Percentiles rank a stretch among this genome's conserved stretches.
phyloP scores from a whole-genome alignment of 2,888 invertebrate genomes.

The Caenorhabditis angaria region DNA sequence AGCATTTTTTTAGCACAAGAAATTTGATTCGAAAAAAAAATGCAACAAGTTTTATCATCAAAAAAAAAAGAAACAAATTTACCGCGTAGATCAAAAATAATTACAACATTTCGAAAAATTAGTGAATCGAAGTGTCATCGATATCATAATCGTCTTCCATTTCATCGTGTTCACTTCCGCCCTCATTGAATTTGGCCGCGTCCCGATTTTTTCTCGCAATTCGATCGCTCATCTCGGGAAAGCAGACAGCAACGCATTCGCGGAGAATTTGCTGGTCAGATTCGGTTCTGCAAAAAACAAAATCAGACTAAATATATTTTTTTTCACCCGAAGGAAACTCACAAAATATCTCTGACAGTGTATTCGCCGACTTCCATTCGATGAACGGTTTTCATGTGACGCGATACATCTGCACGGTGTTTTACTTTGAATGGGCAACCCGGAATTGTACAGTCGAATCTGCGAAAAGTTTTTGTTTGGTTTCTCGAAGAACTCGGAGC shows the following conservation, averaged over 20 bases:
- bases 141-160: conserved; percentile 1
- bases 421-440: conserved; percentile 15
- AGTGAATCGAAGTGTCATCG: neutral
- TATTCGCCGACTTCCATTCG: neutral
- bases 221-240: conserved; percentile 24
- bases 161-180: conserved; percentile 5
- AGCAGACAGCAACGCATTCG: conserved; percentile 14
- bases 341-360: conserved; percentile 8
- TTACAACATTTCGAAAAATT: neutral
- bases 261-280: conserved; percentile 15
- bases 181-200: neutral
- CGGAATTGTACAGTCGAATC: conserved; percentile 16
- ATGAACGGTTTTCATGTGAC: conserved; percentile 14
- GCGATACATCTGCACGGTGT: conserved; percentile 28
- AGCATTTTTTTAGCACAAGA: too few species aligned
- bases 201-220: neutral
- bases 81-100: neutral
- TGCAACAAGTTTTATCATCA: neutral
- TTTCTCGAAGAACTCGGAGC: too few species aligned
- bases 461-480: too few species aligned
- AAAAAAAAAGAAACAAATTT: neutral
- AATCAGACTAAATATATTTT: too few species aligned
- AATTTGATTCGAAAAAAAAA: neutral
- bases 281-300: conserved; percentile 5
- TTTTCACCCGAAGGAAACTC: neutral